Conservation (phyloP, 2,888 invertebrate species). For the Zhuqinia jingwanae region DNA sequence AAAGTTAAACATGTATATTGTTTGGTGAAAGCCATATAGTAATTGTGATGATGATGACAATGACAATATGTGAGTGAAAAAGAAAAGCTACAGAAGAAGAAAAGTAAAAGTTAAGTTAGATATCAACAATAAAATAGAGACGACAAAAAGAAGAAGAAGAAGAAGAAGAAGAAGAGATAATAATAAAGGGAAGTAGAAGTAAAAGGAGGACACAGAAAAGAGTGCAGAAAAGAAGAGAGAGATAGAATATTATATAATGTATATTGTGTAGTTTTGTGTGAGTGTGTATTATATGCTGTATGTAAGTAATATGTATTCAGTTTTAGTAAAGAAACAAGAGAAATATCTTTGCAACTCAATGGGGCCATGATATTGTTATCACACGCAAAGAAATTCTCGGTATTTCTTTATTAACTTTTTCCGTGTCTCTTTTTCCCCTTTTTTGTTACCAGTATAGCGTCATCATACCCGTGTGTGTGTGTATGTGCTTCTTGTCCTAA, state of each 20-base stretch:
- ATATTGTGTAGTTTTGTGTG: too few relatives aligned
- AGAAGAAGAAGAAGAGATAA: constrained; percentile 31
- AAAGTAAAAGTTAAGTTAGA: constrained; percentile 57
- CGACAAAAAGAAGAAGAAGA: constrained; percentile 35
- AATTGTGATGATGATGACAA: constrained; percentile 31
- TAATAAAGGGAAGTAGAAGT: neutral
- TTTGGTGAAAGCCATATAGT: constrained; percentile 22
- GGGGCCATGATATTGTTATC: constrained; percentile 77
- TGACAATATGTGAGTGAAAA: constrained; percentile 58
- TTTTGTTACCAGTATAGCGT: constrained; percentile 65
- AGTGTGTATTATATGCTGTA: too few relatives aligned
- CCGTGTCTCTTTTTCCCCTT: constrained; percentile 57
- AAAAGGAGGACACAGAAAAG: neutral
- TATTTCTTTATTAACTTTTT: constrained; percentile 77
- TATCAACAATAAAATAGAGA: constrained; percentile 58
- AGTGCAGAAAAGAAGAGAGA: constrained; percentile 28
- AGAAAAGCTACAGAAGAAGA: constrained; percentile 42
- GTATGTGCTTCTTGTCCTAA: neutral
- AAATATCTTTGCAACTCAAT: constrained; percentile 74
- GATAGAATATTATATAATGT: neutral
- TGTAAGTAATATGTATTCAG: constrained; percentile 56
- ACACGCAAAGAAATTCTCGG: constrained; percentile 76
- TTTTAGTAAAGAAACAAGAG: constrained; percentile 72
- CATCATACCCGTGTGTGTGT: too few relatives aligned
- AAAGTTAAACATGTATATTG: constrained; percentile 30